A percentile compares a stretch with the other conserved stretches of the same genome.
Evolutionary conservation across 1,140 invertebrate species (phyloP).

Genomic region (Rhopalosiphum padi): DNA sequence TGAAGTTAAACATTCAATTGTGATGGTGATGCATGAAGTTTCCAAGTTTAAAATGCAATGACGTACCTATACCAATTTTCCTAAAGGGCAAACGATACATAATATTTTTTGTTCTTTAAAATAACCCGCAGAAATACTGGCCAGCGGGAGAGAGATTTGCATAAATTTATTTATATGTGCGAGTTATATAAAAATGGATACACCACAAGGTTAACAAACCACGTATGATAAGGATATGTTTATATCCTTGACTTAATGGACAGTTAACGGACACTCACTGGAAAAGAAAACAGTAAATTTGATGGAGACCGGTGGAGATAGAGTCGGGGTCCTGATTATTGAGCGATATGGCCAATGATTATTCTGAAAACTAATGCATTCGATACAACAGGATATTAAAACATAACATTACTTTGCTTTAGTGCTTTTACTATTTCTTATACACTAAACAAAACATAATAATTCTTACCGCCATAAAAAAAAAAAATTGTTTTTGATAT

Average conservation of each 20-base stretch:
- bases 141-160: neutral
- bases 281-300: neutral
- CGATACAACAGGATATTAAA: neutral
- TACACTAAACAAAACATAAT: too few relatives aligned
- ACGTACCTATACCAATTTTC: neutral
- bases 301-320: neutral
- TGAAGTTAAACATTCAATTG: neutral
- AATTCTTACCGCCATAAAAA: too few relatives aligned
- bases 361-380: neutral
- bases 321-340: neutral
- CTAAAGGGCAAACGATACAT: neutral
- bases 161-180: too few relatives aligned
- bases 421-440: too few relatives aligned
- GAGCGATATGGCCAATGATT: neutral
- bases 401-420: too few relatives aligned
- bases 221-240: neutral
- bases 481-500: too few relatives aligned
- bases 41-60: neutral
- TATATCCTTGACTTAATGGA: neutral
- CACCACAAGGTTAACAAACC: too few relatives aligned
- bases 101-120: neutral
- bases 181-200: neutral
- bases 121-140: neutral
- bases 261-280: neutral
- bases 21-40: neutral